phyloP scores from a whole-genome alignment of 2,113 vertebrate species.

The Chamaetylas fuelleborni region DNA sequence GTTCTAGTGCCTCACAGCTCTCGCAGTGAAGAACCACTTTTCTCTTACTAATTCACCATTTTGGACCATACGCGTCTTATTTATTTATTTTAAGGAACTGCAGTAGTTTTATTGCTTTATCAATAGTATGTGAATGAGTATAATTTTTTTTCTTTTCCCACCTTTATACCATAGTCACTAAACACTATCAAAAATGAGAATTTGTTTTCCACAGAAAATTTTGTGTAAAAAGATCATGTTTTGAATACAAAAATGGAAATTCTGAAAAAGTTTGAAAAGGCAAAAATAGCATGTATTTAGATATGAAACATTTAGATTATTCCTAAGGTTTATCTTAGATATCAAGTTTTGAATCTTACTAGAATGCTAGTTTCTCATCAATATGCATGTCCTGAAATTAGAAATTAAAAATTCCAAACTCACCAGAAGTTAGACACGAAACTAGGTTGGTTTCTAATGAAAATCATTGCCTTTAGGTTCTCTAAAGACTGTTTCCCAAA shows the following conservation, averaged over 20 bases:
- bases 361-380: neutral
- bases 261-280: neutral
- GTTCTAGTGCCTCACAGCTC: neutral
- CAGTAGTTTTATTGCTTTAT: neutral
- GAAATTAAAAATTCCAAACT: neutral
- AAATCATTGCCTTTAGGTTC: neutral
- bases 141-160: neutral
- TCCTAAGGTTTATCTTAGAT: neutral
- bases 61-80: too few relatives aligned
- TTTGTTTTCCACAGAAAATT: neutral
- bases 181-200: neutral
- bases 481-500: neutral
- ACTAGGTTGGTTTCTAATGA: neutral
- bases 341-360: neutral
- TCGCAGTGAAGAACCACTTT: neutral
- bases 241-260: neutral
- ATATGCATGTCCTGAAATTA: neutral
- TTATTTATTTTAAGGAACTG: neutral
- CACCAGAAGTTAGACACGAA: neutral
- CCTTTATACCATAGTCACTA: neutral
- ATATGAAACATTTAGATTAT: neutral
- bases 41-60: neutral
- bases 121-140: neutral
- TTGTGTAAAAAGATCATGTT: accelerated
- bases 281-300: neutral